phyloP scores from a whole-genome alignment of 2,113 vertebrate genomes.

The Cygnus atratus region DNA sequence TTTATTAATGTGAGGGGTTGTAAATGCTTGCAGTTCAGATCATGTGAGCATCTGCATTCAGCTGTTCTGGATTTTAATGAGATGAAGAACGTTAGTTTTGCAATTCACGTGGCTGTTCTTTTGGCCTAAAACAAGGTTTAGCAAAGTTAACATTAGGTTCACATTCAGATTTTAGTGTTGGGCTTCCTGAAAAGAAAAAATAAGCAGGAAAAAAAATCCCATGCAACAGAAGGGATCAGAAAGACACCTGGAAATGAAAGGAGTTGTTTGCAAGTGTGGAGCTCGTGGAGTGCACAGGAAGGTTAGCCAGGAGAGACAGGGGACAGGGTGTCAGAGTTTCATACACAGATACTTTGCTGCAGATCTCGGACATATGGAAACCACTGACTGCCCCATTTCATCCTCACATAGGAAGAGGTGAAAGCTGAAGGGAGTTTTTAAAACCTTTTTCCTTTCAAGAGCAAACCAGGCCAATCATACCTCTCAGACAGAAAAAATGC shows the following conservation, averaged over 20 bases:
- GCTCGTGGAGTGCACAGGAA: neutral
- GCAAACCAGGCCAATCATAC: neutral
- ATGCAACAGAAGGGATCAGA: neutral
- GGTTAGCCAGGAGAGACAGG: neutral
- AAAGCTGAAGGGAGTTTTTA: neutral
- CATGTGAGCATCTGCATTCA: slow-evolving; percentile 8
- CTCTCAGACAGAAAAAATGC: neutral
- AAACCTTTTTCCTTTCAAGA: neutral
- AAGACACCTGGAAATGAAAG: neutral
- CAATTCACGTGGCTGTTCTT: neutral
- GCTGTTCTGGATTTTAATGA: slow-evolving; percentile 17
- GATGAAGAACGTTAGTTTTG: neutral
- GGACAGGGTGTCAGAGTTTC: neutral
- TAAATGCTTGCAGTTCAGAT: neutral
- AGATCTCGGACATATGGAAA: neutral
- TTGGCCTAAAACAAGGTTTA: neutral
- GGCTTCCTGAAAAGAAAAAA: neutral
- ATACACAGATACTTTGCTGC: neutral
- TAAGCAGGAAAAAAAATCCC: neutral
- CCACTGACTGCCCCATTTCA: neutral
- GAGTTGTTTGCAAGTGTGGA: neutral
- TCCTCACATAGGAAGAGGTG: neutral
- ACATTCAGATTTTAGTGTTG: neutral
- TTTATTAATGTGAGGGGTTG: slow-evolving; percentile 14
- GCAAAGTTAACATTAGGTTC: neutral